Evolutionary conservation across 1,140 invertebrate genomes (phyloP), one percentile per base, ranked within the genome.

Genomic region (Drosophila mojavensis): DNA sequence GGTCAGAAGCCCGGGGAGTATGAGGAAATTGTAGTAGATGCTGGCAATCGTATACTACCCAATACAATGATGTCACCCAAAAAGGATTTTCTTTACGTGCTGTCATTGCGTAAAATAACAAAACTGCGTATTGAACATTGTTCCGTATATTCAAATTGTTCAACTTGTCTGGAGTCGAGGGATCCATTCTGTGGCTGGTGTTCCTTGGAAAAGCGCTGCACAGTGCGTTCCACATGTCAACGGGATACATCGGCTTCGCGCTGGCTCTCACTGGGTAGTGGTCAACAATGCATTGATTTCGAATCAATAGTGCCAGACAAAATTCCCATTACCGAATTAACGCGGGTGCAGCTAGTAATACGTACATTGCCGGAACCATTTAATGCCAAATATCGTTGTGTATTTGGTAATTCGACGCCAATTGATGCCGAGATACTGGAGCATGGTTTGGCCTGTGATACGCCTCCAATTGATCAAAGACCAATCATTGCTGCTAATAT

Each of bases 181-280:
- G 98, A 99, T 94, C 98, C 98, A 2, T 98, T 99, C 90, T 99
- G 98, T 93, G 98, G 98, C 10, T 99, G 98, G 98, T 99, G 98
- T 93, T 98, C 98, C 0, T 93, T 99, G 64, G 98, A 99, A 92
- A 98, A 98, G 93, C 95, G 97, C 56, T 98, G 97, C 91, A 98
- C 97, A 0, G 94, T 98, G 1, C 95, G 97, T 78, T 95, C 94
- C 71, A 96, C 96, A 48, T 98, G 97, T 92, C 97, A 98, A 86
- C 97, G 98, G 93, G 97, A 97, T 47, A 97, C 96, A 59, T 97
- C 97, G 81, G 96, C 97, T 59, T 97, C 98, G 1, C 94, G 98
- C 28, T 99, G 98, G 98, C 93, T 99, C 20, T 97, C 97, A 0
- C 94, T 98, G 72, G 97, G 97, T 28, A 97, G 96, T 15, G 97